Evolutionary conservation across 2,888 invertebrate genomes (phyloP).

Genomic region (Xanthorhoe designata): DNA sequence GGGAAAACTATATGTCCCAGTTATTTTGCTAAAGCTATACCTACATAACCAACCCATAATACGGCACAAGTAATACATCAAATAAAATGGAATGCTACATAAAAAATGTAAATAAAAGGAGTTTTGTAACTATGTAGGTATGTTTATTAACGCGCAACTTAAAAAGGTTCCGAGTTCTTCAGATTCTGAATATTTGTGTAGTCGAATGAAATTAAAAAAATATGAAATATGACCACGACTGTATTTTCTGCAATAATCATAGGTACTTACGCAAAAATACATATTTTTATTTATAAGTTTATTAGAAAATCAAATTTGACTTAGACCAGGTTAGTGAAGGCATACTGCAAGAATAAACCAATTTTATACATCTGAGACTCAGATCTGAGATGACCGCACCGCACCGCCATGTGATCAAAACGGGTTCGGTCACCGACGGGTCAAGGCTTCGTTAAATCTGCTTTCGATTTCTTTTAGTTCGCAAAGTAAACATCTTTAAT

Average conservation of each 20-base stretch:
- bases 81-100: neutral
- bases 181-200: too few species aligned
- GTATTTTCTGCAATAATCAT: too few species aligned
- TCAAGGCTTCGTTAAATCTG: constrained; percentile 55
- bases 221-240: too few species aligned
- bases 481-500: constrained; percentile 34
- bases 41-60: too few species aligned
- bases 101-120: too few species aligned
- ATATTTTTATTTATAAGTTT: too few species aligned
- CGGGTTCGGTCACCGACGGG: constrained; percentile 66
- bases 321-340: neutral
- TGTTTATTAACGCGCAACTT: too few species aligned
- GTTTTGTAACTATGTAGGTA: too few species aligned
- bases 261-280: too few species aligned
- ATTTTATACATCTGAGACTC: constrained; percentile 24
- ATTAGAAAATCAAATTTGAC: too few species aligned
- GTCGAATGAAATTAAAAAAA: too few species aligned
- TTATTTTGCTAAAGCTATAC: constrained; percentile 45
- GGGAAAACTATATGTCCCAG: constrained; percentile 61
- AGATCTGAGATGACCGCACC: constrained; percentile 47
- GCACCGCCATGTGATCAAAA: constrained; percentile 55
- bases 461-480: constrained; percentile 40
- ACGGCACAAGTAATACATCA: constrained; percentile 5
- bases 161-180: too few species aligned
- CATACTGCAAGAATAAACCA: neutral